Evolutionary conservation across 2,113 vertebrate genomes (phyloP).

Genomic region (Halichoerus grypus): DNA sequence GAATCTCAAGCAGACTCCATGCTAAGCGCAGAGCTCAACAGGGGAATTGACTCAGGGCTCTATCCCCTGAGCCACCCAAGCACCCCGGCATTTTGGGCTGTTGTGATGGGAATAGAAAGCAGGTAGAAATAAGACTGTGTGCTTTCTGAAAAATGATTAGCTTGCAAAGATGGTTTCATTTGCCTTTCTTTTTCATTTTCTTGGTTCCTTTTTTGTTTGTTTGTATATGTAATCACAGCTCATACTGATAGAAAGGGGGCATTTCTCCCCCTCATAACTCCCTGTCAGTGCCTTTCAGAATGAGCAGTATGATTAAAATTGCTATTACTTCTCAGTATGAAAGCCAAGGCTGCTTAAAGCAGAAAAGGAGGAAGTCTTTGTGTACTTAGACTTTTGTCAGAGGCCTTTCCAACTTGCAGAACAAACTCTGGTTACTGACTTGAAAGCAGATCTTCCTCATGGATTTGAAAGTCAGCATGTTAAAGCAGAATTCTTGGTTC

Average conservation of each 20-base stretch:
- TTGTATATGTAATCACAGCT: background rate
- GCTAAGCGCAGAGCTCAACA: background rate
- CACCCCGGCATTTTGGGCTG: background rate
- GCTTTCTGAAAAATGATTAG: constrained; percentile 1
- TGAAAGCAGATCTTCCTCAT: background rate
- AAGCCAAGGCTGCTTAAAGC: background rate
- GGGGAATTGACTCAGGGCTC: too few relatives aligned
- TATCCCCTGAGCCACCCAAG: background rate
- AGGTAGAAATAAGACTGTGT: background rate
- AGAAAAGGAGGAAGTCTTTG: background rate
- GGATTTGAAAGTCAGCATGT: background rate
- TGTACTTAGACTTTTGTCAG: background rate
- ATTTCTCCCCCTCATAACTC: background rate
- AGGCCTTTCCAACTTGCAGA: background rate
- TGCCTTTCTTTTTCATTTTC: background rate
- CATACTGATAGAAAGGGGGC: background rate
- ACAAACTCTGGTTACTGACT: background rate
- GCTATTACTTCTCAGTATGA: background rate
- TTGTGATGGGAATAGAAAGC: constrained; percentile 23
- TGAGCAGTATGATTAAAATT: background rate
- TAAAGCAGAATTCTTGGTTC: background rate
- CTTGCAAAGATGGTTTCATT: constrained; percentile 10
- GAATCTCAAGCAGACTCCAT: background rate
- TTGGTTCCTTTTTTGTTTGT: background rate
- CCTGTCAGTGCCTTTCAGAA: background rate